phyloP scores from a whole-genome alignment of 1,140 invertebrate species.

The Drosophila ercepeae region DNA sequence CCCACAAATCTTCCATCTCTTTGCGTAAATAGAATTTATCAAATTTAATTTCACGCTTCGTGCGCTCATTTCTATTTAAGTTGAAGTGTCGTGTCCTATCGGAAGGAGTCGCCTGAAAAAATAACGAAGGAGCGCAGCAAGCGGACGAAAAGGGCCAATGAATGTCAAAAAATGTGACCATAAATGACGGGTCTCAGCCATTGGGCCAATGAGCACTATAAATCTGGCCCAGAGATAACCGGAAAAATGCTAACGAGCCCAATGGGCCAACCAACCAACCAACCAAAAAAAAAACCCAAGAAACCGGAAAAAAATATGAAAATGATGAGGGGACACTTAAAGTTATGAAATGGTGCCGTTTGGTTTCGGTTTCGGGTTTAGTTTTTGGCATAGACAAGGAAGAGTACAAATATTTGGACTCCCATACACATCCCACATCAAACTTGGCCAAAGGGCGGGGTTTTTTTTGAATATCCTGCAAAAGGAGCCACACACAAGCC shows the following conservation, averaged over 20 bases:
- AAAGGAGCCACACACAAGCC: constrained; percentile 22
- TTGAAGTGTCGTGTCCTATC: constrained; percentile 62
- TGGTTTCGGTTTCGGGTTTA: constrained; percentile 48
- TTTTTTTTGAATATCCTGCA: constrained; percentile 5
- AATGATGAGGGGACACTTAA: constrained; percentile 43
- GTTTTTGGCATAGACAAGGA: constrained; percentile 27
- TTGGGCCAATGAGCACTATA: constrained; percentile 64
- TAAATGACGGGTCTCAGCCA: constrained; percentile 63
- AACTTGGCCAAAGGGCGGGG: neutral
- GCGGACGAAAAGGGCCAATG: constrained; percentile 60
- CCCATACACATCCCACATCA: constrained; percentile 35
- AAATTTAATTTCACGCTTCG: constrained; percentile 82
- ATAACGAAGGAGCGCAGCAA: constrained; percentile 2
- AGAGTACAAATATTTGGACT: constrained; percentile 65
- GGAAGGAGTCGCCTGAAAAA: constrained; percentile 18
- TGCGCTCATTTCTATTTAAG: constrained; percentile 82
- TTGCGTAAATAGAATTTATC: constrained; percentile 81
- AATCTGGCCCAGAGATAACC: constrained; percentile 54
- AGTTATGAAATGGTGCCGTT: constrained; percentile 54
- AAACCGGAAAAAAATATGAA: constrained; percentile 33
- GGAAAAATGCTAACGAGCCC: constrained; percentile 50
- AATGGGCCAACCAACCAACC: constrained; percentile 17
- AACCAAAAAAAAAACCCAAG: constrained; percentile 16
- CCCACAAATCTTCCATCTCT: constrained; percentile 73
- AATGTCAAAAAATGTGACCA: constrained; percentile 81